Evolutionary conservation across 1,140 invertebrate genomes (phyloP).

Genomic region (Babylonia areolata): DNA sequence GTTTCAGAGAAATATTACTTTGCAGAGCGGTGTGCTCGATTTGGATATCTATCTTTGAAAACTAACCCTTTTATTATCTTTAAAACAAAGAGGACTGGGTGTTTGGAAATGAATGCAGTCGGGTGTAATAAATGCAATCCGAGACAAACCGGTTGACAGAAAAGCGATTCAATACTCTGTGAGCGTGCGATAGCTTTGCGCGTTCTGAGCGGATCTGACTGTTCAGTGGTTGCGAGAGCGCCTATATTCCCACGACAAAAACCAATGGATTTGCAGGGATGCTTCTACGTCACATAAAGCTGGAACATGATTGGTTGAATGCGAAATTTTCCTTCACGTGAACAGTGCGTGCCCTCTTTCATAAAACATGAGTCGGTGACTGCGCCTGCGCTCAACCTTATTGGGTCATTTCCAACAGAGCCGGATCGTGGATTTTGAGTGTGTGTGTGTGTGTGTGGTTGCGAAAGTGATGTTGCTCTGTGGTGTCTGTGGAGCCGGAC

Average conservation of each 20-base stretch:
- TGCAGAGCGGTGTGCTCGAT: neutral
- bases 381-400: neutral
- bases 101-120: neutral
- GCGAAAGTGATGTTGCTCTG: neutral
- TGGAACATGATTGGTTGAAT: neutral
- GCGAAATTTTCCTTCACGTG: slow-evolving; percentile 33
- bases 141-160: neutral
- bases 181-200: neutral
- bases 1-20: neutral
- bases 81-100: neutral
- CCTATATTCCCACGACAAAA: slow-evolving; percentile 23
- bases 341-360: slow-evolving; percentile 5
- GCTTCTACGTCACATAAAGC: neutral
- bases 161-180: neutral
- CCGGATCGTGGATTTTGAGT: too few species aligned
- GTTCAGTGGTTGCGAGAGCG: neutral
- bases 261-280: slow-evolving; percentile 10
- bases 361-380: neutral
- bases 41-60: too few species aligned
- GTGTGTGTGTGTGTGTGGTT: too few species aligned
- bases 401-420: neutral
- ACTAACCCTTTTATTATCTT: neutral
- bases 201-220: neutral
- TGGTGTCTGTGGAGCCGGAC: slow-evolving; percentile 14
- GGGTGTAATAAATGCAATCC: neutral